These are phyloP conservation scores for Neotoma lepida DNA, from an alignment of 2,113 vertebrate species.

Conservation along the genomic window DNA sequence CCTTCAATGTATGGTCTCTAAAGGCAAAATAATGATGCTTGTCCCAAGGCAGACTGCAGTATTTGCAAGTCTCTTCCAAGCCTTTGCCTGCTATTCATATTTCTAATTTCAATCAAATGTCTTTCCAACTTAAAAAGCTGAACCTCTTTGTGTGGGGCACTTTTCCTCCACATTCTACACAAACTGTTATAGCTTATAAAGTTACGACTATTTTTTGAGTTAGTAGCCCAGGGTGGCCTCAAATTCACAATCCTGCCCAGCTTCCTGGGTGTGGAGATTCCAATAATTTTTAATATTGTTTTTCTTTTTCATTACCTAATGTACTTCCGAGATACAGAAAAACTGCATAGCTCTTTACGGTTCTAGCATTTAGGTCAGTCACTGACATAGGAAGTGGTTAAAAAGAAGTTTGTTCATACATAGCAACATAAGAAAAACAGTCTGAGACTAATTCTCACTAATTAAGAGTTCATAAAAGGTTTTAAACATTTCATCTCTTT, in stretches of 20 bases:
- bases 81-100: not conserved
- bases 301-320: constrained; percentile 25
- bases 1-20: not conserved
- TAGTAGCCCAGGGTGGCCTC: not conserved
- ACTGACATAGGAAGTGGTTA: not conserved
- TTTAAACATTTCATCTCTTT: not conserved
- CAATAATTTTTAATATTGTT: not conserved
- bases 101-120: constrained; percentile 40
- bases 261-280: not conserved
- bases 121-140: not conserved
- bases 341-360: not conserved
- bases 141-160: not conserved
- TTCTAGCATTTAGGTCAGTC: not conserved
- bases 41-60: not conserved
- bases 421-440: constrained; percentile 11
- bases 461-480: not conserved
- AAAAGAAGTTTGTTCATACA: constrained; percentile 17
- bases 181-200: not conserved
- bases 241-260: not conserved
- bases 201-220: not conserved
- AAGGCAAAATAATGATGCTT: not conserved
- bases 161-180: not conserved
- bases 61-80: not conserved
- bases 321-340: not conserved
- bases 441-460: not conserved